phyloP scores from a whole-genome alignment of 37 sponge, comb jelly and placozoan species.

The Aphrocallistes beatrix region DNA sequence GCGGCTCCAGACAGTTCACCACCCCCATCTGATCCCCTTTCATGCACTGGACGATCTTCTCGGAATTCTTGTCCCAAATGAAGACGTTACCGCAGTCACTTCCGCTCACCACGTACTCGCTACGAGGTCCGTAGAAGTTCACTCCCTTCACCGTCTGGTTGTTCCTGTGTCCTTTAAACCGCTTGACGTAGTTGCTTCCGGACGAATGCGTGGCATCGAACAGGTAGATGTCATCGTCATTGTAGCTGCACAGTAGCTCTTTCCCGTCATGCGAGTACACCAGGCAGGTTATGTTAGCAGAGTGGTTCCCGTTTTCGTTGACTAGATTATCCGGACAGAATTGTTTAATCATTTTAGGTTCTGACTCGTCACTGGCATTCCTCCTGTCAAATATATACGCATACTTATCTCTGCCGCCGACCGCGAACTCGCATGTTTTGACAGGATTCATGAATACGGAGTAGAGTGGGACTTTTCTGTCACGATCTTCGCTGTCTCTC shows the following conservation, averaged over 20 bases:
- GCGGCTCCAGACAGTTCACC: slow-evolving; percentile 90
- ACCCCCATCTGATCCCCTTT: slow-evolving; percentile 71
- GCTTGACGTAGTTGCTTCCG: slow-evolving; percentile 40
- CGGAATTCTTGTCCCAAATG: slow-evolving; percentile 74
- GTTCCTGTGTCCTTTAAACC: slow-evolving; percentile 76
- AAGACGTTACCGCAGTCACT: slow-evolving; percentile 96
- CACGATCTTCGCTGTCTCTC: slow-evolving; percentile 27
- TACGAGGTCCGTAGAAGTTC: slow-evolving; percentile 78
- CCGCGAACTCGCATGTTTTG: slow-evolving; percentile 55
- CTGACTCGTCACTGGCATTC: neutral
- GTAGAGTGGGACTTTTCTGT: slow-evolving; percentile 51
- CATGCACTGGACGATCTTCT: slow-evolving; percentile 71
- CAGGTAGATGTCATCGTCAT: slow-evolving; percentile 87
- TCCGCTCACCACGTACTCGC: slow-evolving; percentile 88
- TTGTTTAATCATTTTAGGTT: slow-evolving; percentile 44
- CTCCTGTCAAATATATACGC: slow-evolving; percentile 20
- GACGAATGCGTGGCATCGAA: slow-evolving; percentile 65
- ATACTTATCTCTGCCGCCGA: slow-evolving; percentile 68
- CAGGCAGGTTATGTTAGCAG: slow-evolving; percentile 68
- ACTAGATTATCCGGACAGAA: slow-evolving; percentile 70
- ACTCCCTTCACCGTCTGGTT: slow-evolving; percentile 89
- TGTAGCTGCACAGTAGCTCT: slow-evolving; percentile 79
- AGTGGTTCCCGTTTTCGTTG: slow-evolving; percentile 21
- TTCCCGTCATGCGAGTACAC: slow-evolving; percentile 80
- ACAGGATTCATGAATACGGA: slow-evolving; percentile 72